Conservation (phyloP, 2,888 invertebrate species). For the Lithophane socia region DNA sequence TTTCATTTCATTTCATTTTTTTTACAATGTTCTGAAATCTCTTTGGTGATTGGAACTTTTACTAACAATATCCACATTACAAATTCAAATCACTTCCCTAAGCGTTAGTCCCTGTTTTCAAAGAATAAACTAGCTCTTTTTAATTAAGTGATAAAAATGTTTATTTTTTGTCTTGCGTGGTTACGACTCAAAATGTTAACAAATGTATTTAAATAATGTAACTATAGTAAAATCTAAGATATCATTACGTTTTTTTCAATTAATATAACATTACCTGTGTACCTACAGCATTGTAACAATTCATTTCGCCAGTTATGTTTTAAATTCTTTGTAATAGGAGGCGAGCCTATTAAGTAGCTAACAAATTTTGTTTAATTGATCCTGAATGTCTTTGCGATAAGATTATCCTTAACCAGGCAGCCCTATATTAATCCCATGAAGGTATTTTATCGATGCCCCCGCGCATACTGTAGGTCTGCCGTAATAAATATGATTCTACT, state of each 20-base stretch:
- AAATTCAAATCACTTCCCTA: too few species aligned
- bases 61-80: too few species aligned
- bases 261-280: too few species aligned
- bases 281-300: too few species aligned
- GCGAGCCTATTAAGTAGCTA: neutral
- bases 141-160: neutral
- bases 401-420: constrained; percentile 16
- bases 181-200: neutral
- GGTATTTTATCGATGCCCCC: constrained; percentile 42
- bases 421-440: constrained; percentile 43
- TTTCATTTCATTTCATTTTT: too few species aligned
- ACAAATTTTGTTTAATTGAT: neutral
- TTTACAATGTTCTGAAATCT: too few species aligned
- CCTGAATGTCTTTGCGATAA: neutral
- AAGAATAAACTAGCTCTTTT: too few species aligned
- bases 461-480: constrained; percentile 21
- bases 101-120: too few species aligned
- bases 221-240: neutral
- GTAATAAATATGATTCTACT: constrained; percentile 48
- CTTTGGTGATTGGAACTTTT: too few species aligned
- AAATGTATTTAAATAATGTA: neutral
- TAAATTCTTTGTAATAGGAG: neutral
- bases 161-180: neutral
- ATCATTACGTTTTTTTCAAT: too few species aligned
- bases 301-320: neutral